Evolutionary conservation across 2,888 invertebrate species (phyloP), one percentile per base, ranked within the genome.

Genomic region (Plebejus anna): DNA sequence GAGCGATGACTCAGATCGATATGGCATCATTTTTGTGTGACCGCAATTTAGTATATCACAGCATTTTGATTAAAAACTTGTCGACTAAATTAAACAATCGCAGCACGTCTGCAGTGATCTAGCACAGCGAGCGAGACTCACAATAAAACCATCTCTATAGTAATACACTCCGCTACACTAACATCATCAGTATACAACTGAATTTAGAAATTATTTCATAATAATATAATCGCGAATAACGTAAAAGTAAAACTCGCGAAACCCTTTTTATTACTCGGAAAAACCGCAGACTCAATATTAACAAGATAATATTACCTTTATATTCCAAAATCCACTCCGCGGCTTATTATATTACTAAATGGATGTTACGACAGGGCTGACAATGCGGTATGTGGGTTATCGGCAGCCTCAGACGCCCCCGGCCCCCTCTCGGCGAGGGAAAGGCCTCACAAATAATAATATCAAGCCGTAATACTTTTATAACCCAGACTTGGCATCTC

Each of bases 371-470:
- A 59, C 38, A 70, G 38, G 47, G 59, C 16, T 38, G 75, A 82
- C 80, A 81, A 81, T 81, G 82, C 66, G 66, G 3, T 32, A 89
- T 89, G 83, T 91, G 86, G 91, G 91, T 91, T 85, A 91, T 87
- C 87, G 83, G 78, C 84, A 84, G 80, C 85, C 85, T 85, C 84
- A 85, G 59, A 83, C 83, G 83, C 86, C 84, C 79, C 80, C 72
- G 82, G 78, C 77, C 81, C 79, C 80, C 61, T 78, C 80, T 81
- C 80, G 81, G 78, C 77, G 66, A 77, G 78, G 75, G 81, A 84
- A 84, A 47, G 22, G 55, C 51, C 73, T 73, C 75, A 75, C 72
- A 73, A 76, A 78, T 76, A 78, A 55, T 47, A 71, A 71, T 47
- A 22, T 51, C 55, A 13, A 59, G 70, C 72, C 70, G 47, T 70